These are phyloP conservation scores for Scotopteryx bipunctaria DNA, from an alignment of 2,888 invertebrate genomes.

Conservation along the genomic window DNA sequence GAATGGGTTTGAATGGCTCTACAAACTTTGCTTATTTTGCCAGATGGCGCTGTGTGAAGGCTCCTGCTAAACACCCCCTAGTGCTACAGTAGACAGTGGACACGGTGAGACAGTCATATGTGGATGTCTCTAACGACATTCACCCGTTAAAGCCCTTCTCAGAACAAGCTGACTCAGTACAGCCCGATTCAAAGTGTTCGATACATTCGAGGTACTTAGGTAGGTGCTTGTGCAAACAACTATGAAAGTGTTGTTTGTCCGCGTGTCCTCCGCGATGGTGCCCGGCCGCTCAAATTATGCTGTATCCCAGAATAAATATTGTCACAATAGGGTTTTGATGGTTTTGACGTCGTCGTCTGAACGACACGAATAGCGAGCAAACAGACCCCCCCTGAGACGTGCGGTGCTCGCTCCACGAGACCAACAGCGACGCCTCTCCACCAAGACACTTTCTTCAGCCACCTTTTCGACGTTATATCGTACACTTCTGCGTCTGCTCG, in stretches of 20 bases:
- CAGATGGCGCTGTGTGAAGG: too few relatives aligned
- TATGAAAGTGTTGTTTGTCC: slow-evolving; percentile 13
- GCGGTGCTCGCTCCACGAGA: slow-evolving; percentile 44
- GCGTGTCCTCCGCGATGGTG: neutral
- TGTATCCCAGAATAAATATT: slow-evolving; percentile 46
- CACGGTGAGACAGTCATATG: too few relatives aligned
- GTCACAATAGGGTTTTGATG: slow-evolving; percentile 45
- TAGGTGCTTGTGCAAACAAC: slow-evolving; percentile 5
- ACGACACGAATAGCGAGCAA: slow-evolving; percentile 34
- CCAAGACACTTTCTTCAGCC: slow-evolving; percentile 6
- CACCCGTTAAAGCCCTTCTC: too few relatives aligned
- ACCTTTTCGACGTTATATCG: neutral
- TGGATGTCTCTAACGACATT: too few relatives aligned
- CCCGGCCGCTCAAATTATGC: slow-evolving; percentile 33
- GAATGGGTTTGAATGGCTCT: too few relatives aligned
- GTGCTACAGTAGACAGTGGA: too few relatives aligned
- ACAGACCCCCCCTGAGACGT: slow-evolving; percentile 57
- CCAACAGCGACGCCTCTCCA: slow-evolving; percentile 38
- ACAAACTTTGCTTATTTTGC: too few relatives aligned
- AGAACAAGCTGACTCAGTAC: neutral
- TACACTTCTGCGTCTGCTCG: slow-evolving; percentile 11
- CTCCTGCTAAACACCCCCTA: too few relatives aligned
- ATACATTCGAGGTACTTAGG: neutral
- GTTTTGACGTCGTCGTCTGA: slow-evolving; percentile 33
- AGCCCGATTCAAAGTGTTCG: too few relatives aligned